Percentiles rank a stretch among this genome's conserved stretches.
Evolutionary conservation across 2,113 vertebrate species (phyloP).

Genomic region (Oreochromis spilurus): DNA sequence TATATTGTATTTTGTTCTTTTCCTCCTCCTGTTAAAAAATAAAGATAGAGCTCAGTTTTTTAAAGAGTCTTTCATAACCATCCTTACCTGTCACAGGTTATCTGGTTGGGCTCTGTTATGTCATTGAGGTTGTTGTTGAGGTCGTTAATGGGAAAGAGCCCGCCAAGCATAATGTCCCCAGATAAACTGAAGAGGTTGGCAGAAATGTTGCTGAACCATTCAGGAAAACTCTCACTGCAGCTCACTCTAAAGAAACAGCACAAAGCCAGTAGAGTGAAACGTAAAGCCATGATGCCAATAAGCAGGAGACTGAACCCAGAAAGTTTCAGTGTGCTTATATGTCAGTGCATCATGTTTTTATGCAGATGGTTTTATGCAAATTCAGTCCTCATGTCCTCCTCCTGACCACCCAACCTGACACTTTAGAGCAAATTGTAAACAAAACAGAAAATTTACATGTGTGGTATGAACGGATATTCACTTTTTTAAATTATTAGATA

Average conservation of each 20-base stretch:
- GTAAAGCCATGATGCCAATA: slow-evolving; percentile 41
- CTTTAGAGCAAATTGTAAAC: background rate
- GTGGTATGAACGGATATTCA: background rate
- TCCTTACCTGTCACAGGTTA: slow-evolving; percentile 76
- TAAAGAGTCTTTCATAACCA: background rate
- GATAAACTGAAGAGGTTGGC: slow-evolving; percentile 69
- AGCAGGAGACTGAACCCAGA: background rate
- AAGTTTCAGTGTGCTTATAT: background rate
- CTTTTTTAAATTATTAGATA: background rate
- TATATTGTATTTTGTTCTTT: background rate
- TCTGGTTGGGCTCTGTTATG: slow-evolving; percentile 41
- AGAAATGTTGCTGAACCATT: slow-evolving; percentile 44
- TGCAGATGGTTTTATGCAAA: slow-evolving; percentile 45
- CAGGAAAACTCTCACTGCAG: background rate
- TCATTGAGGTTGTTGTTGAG: slow-evolving; percentile 36
- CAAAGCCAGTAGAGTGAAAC: slow-evolving; percentile 44
- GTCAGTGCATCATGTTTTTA: background rate
- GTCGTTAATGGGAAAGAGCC: slow-evolving; percentile 79
- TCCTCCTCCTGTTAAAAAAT: background rate
- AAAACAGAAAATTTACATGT: background rate
- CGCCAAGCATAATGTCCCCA: slow-evolving; percentile 83
- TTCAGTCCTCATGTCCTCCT: background rate
- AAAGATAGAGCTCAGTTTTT: background rate
- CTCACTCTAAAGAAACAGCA: slow-evolving; percentile 7
- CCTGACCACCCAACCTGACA: background rate